A percentile compares a stretch with the other conserved stretches of the same genome.
These are phyloP conservation scores for Crypturellus tataupa DNA, from an alignment of 2,797 vertebrate genomes.

Conservation along the genomic window DNA sequence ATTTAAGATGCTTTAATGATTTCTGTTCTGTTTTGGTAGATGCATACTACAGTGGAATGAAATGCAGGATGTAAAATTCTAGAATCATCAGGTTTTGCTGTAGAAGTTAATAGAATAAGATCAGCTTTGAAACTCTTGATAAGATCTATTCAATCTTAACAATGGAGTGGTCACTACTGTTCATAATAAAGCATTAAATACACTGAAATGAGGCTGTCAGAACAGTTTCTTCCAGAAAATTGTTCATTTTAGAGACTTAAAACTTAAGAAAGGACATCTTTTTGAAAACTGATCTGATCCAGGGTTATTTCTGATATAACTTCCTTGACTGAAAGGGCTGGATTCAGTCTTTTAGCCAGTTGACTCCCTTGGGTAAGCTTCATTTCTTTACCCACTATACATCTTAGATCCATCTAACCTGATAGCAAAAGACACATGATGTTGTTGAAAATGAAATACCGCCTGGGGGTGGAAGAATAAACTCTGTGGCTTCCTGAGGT, in stretches of 20 bases:
- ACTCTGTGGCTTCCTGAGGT: conserved; percentile 65
- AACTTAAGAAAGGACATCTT: conserved; percentile 50
- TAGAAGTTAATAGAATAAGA: not conserved
- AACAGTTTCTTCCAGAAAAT: conserved; percentile 42
- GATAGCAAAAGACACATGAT: conserved; percentile 72
- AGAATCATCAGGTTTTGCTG: conserved; percentile 29
- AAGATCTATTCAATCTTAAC: conserved; percentile 42
- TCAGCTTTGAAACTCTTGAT: not conserved
- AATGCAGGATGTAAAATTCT: conserved; percentile 5
- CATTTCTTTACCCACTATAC: conserved; percentile 58
- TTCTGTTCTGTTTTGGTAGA: conserved; percentile 50
- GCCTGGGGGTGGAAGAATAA: conserved; percentile 73
- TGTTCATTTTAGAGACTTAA: conserved; percentile 40
- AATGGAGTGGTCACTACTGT: conserved; percentile 54
- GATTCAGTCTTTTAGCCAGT: conserved; percentile 59
- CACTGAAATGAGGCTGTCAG: conserved; percentile 40
- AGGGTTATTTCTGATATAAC: conserved; percentile 56
- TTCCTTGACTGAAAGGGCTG: conserved; percentile 41
- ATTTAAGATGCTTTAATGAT: conserved; percentile 31
- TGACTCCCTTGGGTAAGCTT: conserved; percentile 65
- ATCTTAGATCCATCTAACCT: conserved; percentile 58
- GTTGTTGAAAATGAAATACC: conserved; percentile 70
- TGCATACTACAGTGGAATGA: not conserved
- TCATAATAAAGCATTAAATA: conserved; percentile 51
- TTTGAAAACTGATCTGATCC: conserved; percentile 28